Base-by-base conservation (phyloP, 2,888 invertebrate genomes). In the Microchrysa polita region DNA sequence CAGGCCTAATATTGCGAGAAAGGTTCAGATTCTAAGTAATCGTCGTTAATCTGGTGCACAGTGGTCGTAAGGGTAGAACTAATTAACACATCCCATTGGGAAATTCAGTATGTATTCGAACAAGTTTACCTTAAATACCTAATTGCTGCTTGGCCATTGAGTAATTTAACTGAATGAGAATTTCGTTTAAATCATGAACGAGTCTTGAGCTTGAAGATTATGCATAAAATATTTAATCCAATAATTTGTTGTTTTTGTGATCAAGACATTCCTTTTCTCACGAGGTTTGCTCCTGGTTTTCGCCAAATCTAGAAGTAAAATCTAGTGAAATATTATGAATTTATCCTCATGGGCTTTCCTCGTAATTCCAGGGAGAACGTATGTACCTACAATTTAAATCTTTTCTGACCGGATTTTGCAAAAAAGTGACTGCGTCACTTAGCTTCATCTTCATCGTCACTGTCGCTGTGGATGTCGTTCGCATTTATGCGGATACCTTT, bases 1-100 rank as follows among this genome's bases (percentile, higher is more conserved):
- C 76, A 76, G 76, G 74, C 74, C 76, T 76, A 76, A 76, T 76
- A 76, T 76, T 73, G 67, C 73, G 67, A 61, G 48, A 69, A 40
- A 40, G 40, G 2, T 69, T 23, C 34, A 72, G 73, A 73, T 76
- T 76, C 76, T 74, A 74, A 55, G 76, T 76, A 76, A 76, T 76
- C 76, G 23, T 23, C 22, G 34, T 48, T 69, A 69, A 76, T 76
- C 74, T 76, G 40, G 14, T 57, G 71, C 23, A 65, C 40, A 74
- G 67, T 67, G 67, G 61, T 71, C 73, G 73, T 72, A 69, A 18
- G 73, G 74, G 74, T 74, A 74, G 67, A 65, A 76, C 76, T 76
- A 74, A 76, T 76, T 76, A 76, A 76, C 76, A 76, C 76, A 20
- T 57, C 65, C 65, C 65, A 65, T 20, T n/a, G 14, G 65, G 65